Conservation (phyloP, 1,140 invertebrate species). For the Aporrectodea caliginosa region DNA sequence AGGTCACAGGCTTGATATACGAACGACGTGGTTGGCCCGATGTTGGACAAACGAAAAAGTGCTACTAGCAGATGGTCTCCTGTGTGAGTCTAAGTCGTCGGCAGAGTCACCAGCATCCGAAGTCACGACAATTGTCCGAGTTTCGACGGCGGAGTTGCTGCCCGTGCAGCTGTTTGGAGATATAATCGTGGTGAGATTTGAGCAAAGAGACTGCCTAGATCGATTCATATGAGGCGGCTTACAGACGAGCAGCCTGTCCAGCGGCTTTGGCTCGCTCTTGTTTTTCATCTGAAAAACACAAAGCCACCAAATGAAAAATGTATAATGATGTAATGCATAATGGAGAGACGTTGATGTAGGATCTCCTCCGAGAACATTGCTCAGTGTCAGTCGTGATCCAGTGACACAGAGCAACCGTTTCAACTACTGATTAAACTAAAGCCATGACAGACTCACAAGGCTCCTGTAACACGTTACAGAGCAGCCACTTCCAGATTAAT, state of each 20-base stretch:
- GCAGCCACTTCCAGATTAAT: no score
- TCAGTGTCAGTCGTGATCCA: no score
- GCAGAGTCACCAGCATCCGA: not conserved
- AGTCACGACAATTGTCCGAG: not conserved
- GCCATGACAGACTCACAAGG: no score
- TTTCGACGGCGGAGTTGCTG: not conserved
- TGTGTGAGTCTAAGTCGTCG: not conserved
- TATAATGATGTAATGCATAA: no score
- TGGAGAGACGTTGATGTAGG: no score
- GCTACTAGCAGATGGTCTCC: not conserved
- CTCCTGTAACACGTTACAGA: no score
- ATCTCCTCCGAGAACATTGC: no score
- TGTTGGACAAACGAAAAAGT: not conserved
- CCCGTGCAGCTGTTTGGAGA: not conserved
- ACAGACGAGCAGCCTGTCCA: not conserved
- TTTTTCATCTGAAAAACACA: not conserved
- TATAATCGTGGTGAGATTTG: not conserved
- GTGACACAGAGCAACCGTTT: no score
- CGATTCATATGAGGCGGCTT: not conserved
- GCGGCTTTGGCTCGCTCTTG: not conserved
- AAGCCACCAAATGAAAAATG: no score
- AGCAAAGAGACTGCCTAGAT: not conserved
- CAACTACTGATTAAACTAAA: no score
- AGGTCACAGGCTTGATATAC: not conserved
- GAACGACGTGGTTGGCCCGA: not conserved